A percentile compares a stretch with the other conserved stretches of the same genome.
Evolutionary conservation across 2,113 vertebrate species (phyloP).

Genomic region (Prunella himalayana): DNA sequence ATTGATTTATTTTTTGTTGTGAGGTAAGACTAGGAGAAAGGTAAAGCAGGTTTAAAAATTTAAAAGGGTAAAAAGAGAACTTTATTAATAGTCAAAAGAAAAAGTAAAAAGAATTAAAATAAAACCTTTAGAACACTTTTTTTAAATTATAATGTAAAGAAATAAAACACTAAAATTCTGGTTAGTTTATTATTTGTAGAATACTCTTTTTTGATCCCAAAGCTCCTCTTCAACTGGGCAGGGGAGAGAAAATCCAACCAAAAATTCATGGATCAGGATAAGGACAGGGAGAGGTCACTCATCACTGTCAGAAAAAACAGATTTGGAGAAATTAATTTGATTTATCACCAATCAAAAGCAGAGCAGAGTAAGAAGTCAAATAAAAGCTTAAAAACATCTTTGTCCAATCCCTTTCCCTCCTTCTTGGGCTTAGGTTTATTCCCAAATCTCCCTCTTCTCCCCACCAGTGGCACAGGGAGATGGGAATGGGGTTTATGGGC

Average conservation of each 20-base stretch:
- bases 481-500: background rate
- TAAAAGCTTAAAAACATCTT: background rate
- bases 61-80: background rate
- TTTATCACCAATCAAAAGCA: background rate
- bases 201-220: background rate
- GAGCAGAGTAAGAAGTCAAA: background rate
- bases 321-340: background rate
- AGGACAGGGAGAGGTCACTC: background rate
- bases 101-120: background rate
- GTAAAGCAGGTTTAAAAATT: background rate
- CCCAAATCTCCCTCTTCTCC: background rate
- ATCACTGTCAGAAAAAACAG: fast-evolving
- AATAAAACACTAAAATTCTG: background rate
- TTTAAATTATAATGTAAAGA: background rate
- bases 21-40: background rate
- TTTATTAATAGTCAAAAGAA: background rate
- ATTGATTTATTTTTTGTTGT: background rate
- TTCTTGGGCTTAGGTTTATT: background rate
- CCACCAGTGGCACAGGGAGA: background rate
- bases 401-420: too few relatives aligned
- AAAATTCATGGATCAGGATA: background rate
- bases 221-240: background rate
- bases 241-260: background rate
- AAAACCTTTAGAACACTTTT: background rate
- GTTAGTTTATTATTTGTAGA: background rate